These are phyloP conservation scores for Papilio polyxenes DNA, from an alignment of 1,140 invertebrate species.

Conservation along the genomic window DNA sequence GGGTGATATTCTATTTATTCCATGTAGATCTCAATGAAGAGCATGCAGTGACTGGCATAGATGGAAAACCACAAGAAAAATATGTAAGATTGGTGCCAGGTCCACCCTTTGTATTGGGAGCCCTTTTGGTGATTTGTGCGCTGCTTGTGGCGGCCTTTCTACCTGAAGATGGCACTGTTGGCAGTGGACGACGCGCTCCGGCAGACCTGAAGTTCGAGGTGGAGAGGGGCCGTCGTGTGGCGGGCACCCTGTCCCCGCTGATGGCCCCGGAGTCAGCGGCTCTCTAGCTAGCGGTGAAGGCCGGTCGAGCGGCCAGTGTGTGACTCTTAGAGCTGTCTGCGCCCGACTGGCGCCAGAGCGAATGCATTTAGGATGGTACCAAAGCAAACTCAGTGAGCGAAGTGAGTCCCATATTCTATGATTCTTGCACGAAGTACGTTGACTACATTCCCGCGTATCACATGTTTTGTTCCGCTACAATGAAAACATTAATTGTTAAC, in stretches of 20 bases:
- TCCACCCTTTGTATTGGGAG: slow-evolving; percentile 99
- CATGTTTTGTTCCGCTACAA: slow-evolving; percentile 59
- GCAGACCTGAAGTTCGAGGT: slow-evolving; percentile 90
- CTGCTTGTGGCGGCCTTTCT: slow-evolving; percentile 95
- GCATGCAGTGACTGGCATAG: slow-evolving; percentile 65
- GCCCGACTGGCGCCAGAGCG: slow-evolving; percentile 45
- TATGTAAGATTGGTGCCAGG: slow-evolving; percentile 92
- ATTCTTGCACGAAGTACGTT: slow-evolving; percentile 47
- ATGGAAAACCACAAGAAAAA: slow-evolving; percentile 61
- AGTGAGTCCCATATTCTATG: slow-evolving; percentile 62
- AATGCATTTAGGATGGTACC: slow-evolving; percentile 73
- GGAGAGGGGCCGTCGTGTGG: slow-evolving; percentile 86
- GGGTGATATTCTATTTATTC: slow-evolving; percentile 99
- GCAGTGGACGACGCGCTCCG: slow-evolving; percentile 77
- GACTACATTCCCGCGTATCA: slow-evolving; percentile 66
- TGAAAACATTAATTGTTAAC: slow-evolving; percentile 65
- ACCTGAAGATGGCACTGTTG: slow-evolving; percentile 85
- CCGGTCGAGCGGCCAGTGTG: slow-evolving; percentile 73
- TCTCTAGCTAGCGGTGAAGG: slow-evolving; percentile 81
- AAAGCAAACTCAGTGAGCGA: slow-evolving; percentile 69
- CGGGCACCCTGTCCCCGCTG: slow-evolving; percentile 88
- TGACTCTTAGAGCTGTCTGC: slow-evolving; percentile 58
- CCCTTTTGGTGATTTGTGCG: slow-evolving; percentile 97
- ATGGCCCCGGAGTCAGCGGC: slow-evolving; percentile 88
- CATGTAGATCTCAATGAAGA: slow-evolving; percentile 97